A percentile compares a stretch with the other conserved stretches of the same genome.
These are phyloP conservation scores for Dinomys branickii DNA, from an alignment of 2,113 vertebrate species.

Conservation along the genomic window DNA sequence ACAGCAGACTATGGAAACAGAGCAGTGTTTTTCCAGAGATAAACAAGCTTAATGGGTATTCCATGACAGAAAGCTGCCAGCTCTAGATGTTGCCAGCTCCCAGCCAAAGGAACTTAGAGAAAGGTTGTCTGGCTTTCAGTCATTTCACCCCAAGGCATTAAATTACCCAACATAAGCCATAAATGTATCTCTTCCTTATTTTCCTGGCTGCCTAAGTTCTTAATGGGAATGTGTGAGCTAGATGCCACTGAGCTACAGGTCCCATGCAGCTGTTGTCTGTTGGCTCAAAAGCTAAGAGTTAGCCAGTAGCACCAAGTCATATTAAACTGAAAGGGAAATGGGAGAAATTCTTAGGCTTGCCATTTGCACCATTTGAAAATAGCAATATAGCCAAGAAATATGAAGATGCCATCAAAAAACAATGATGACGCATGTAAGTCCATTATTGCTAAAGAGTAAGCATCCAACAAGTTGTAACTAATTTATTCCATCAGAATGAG, in stretches of 20 bases:
- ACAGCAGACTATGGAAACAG: slow-evolving; percentile 51
- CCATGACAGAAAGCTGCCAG: slow-evolving; percentile 61
- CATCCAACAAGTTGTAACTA: slow-evolving; percentile 54
- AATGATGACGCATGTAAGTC: neutral
- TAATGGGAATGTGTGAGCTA: neutral
- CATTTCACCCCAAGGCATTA: slow-evolving; percentile 62
- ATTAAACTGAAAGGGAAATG: neutral
- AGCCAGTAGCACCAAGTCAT: neutral
- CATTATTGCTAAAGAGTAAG: slow-evolving; percentile 42
- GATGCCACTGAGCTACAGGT: neutral
- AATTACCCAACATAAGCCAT: slow-evolving; percentile 65
- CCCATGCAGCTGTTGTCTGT: neutral
- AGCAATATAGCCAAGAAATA: slow-evolving; percentile 24
- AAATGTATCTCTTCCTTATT: slow-evolving; percentile 60
- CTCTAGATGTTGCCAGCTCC: slow-evolving; percentile 61
- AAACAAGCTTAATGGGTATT: slow-evolving; percentile 77
- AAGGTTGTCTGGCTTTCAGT: slow-evolving; percentile 65
- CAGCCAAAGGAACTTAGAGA: slow-evolving; percentile 68
- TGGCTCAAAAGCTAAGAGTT: neutral
- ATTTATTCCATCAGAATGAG: slow-evolving; percentile 45
- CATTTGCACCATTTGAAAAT: slow-evolving; percentile 13
- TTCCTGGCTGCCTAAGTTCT: slow-evolving; percentile 30
- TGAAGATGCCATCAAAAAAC: neutral
- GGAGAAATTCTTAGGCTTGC: neutral
- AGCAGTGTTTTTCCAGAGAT: slow-evolving; percentile 76